These are phyloP conservation scores for Okapia johnstoni DNA, from an alignment of 2,113 vertebrate species.

Conservation along the genomic window DNA sequence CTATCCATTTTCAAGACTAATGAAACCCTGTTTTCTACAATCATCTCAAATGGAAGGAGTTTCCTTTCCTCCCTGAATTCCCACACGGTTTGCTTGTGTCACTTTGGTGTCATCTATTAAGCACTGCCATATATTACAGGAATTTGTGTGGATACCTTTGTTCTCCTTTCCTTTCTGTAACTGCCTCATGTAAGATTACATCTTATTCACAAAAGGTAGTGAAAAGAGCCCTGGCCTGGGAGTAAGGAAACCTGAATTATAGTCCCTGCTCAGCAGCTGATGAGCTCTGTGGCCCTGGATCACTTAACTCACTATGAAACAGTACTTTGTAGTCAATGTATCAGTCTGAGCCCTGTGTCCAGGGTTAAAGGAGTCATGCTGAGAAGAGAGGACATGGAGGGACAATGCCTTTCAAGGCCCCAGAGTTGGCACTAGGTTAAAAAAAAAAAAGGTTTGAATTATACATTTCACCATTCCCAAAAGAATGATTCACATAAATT, in stretches of 20 bases:
- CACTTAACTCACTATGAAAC: neutral
- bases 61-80: neutral
- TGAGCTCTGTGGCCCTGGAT: neutral
- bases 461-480: neutral
- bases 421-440: neutral
- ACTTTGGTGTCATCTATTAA: neutral
- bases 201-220: neutral
- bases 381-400: neutral
- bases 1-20: neutral
- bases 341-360: neutral
- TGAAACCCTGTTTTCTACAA: neutral
- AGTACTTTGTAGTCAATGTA: neutral
- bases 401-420: neutral
- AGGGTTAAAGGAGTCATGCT: neutral
- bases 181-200: neutral
- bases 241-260: neutral
- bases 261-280: neutral
- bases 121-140: neutral
- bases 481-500: neutral
- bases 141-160: neutral
- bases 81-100: neutral
- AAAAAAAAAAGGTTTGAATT: slow-evolving; percentile 2
- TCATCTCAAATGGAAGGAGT: neutral
- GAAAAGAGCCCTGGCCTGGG: neutral
- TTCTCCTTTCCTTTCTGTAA: neutral